Evolutionary conservation across 2,113 vertebrate species (phyloP), one percentile per base, ranked within the genome.

Genomic region (Psittacus erithacus): DNA sequence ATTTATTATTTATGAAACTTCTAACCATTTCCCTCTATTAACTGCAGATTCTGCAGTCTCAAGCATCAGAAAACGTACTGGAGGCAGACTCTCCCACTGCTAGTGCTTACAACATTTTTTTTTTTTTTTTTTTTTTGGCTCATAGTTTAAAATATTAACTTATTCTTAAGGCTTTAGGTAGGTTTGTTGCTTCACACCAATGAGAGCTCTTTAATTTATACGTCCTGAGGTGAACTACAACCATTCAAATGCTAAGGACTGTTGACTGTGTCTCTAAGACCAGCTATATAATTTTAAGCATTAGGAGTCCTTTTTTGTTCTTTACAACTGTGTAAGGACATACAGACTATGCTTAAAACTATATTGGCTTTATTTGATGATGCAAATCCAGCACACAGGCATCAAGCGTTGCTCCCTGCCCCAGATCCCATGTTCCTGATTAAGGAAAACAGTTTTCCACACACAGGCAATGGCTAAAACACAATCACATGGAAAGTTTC

Each of bases 1-100:
- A 93, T 96, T 91, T 83, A 96, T 96, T 95, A 96, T 93, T 93
- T 95, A 97, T 95, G 86, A 92, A 73, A 89, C 78, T 94, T 52
- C 28, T 71, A 94, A 44, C 44, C 53, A 68, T 38, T 95, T 95
- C 70, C 81, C 93, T 77, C 83, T 70, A 85, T 83, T 81, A 94
- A 78, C 44, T 64, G 70, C 77, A 87, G 67, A 79, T 89, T 94
- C 81, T 92, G 70, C 65, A 77, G 10, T 63, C 52, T 93, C 65
- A 73, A 55, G 50, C 43, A 87, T 18, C 67, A 93, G 77, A 95
- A 95, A 89, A 47, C 52, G 88, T 68, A 50, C 49, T 78, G 47
- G 24, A 84, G 33, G 35, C 67, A 75, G 39, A 47, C 5, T 71
- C 15, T 83, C 53, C 6, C 47, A 85, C 47, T 25, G 89, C 39